Percentiles rank a stretch among this genome's conserved stretches.
These are phyloP conservation scores for Intellagama lesueurii DNA, from an alignment of 2,797 vertebrate species.

Conservation along the genomic window DNA sequence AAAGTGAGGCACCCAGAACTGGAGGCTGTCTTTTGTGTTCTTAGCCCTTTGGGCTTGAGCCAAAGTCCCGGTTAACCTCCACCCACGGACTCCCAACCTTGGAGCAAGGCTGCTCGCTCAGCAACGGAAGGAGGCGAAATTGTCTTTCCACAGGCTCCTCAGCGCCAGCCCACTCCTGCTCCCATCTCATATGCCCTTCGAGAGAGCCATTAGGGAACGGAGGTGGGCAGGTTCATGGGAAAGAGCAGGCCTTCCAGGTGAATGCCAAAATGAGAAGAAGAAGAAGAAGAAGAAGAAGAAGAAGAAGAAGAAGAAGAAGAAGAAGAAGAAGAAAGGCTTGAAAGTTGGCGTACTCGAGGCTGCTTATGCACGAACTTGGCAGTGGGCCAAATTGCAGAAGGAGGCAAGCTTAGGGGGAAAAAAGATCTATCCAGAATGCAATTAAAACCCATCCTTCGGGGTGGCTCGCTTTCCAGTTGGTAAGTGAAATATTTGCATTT, in stretches of 20 bases:
- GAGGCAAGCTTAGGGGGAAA: not conserved
- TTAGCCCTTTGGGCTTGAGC: not conserved
- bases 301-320: too few relatives aligned
- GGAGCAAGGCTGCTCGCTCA: not conserved
- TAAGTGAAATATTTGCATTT: not conserved
- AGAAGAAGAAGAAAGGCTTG: constrained; percentile 3
- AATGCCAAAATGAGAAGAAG: not conserved
- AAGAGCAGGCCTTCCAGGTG: constrained; percentile 28
- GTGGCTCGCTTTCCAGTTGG: not conserved
- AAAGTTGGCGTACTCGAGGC: constrained; percentile 18
- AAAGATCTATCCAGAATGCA: constrained; percentile 34
- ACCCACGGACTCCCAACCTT: not conserved
- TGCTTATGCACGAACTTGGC: constrained; percentile 35
- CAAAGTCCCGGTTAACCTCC: constrained; percentile 4
- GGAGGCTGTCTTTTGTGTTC: not conserved
- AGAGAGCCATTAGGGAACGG: fast-evolving
- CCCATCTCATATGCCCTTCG: not conserved
- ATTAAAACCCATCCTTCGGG: constrained; percentile 36
- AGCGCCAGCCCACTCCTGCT: not conserved
- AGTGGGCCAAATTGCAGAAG: constrained; percentile 2
- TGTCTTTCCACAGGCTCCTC: fast-evolving
- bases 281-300: too few relatives aligned
- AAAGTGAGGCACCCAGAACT: not conserved
- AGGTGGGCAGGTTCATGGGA: not conserved
- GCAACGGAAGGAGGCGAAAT: not conserved